Evolutionary conservation across 2,113 vertebrate genomes (phyloP), one percentile per base, ranked within the genome.

Genomic region (Phylloscopus whistleri): DNA sequence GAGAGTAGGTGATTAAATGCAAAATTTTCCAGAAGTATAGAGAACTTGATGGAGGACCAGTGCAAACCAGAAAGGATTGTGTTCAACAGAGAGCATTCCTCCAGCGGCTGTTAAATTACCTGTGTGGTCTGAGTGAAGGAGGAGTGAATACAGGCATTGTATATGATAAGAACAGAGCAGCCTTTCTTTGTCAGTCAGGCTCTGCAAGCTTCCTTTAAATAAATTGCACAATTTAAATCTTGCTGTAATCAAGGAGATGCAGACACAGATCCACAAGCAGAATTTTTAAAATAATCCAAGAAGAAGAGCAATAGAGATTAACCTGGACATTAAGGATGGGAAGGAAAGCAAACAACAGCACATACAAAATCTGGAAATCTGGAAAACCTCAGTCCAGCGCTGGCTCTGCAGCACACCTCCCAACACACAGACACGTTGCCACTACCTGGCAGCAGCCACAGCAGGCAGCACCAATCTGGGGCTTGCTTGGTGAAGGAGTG

Each of bases 81-180:
- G 1, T 49, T 93, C 49, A 76, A 44, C 41, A 94, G 62, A 64
- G 12, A 69, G 67, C 78, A 77, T 67, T 93, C 79, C 72, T 90
- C 17, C 56, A 27, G 43, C 0, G 1, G 24, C 35, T 90, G 90
- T 94, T 90, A 60, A 39, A 75, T 93, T 93, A 97, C 94, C 94
- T 97, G 67, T 74, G 75, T 86, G 67, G 90, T 91, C 82, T 91
- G 43, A 92, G 88, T 59, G 87, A 74, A 91, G 90, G 82, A 94
- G 81, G 63, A 77, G 68, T 80, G 88, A 94, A 96, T 81, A 44
- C 43, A 86, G 72, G 76, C 88, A 90, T 72, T 96, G 90, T 91
- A 14, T 21, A 11, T 1, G 39, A 56, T 92, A 90, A 89, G 92
- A 96, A 95, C 85, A 94, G 83, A 93, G 46, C 41, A 85, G 74